Percentiles rank a stretch among this genome's conserved stretches.
These are phyloP conservation scores for Pasiphila rectangulata DNA, from an alignment of 2,888 invertebrate species.

Conservation along the genomic window DNA sequence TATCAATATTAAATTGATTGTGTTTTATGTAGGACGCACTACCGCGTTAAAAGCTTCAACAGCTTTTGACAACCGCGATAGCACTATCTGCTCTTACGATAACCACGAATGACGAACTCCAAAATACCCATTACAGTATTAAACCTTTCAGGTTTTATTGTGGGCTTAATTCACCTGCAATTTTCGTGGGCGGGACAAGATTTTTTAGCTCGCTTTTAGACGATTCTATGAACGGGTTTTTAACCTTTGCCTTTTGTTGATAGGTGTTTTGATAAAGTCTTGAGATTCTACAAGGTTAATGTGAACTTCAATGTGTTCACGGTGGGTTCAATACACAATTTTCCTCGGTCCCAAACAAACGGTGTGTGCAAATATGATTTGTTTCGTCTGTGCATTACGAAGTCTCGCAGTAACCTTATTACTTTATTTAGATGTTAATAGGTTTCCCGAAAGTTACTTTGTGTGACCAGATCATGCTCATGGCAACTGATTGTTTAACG, in stretches of 20 bases:
- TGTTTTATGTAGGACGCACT: slow-evolving; percentile 21
- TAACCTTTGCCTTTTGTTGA: slow-evolving; percentile 10
- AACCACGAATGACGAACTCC: slow-evolving; percentile 41
- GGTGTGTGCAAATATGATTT: slow-evolving; percentile 3
- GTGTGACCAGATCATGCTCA: too few relatives aligned
- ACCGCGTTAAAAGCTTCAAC: slow-evolving; percentile 40
- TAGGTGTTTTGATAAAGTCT: slow-evolving; percentile 8
- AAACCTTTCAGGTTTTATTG: slow-evolving; percentile 61
- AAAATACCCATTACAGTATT: slow-evolving; percentile 62
- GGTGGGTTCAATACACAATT: slow-evolving; percentile 9
- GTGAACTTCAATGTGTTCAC: slow-evolving; percentile 3
- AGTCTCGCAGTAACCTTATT: too few relatives aligned
- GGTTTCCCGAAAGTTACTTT: too few relatives aligned
- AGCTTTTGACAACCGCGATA: slow-evolving; percentile 41
- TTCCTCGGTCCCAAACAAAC: slow-evolving; percentile 4
- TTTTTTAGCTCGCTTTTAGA: slow-evolving; percentile 26
- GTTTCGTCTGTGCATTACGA: too few relatives aligned
- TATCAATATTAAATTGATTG: slow-evolving; percentile 30
- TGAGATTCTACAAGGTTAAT: slow-evolving; percentile 22
- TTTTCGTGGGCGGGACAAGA: slow-evolving; percentile 45
- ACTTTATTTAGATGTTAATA: too few relatives aligned
- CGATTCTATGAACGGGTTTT: slow-evolving; percentile 19
- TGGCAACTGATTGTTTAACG: too few relatives aligned
- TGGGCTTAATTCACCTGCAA: slow-evolving; percentile 47
- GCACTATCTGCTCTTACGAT: slow-evolving; percentile 47